A percentile compares a stretch with the other conserved stretches of the same genome.
These are phyloP conservation scores for Rynchops niger DNA, from an alignment of 2,113 vertebrate genomes.

Conservation along the genomic window DNA sequence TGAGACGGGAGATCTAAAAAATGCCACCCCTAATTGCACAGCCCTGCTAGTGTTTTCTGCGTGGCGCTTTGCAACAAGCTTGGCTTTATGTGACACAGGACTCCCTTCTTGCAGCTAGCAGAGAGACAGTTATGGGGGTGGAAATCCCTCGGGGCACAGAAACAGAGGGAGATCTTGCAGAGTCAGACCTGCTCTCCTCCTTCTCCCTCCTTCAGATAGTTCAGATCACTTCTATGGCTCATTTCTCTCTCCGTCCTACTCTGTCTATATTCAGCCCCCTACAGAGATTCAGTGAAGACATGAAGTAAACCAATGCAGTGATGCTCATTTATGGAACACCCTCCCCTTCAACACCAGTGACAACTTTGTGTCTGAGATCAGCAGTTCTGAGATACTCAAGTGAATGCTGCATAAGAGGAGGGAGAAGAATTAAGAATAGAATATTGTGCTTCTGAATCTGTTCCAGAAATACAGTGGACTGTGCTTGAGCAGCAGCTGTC, in stretches of 20 bases:
- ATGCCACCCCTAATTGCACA: not conserved
- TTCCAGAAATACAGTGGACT: slow-evolving; percentile 18
- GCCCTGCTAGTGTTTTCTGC: not conserved
- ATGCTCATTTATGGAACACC: slow-evolving; percentile 15
- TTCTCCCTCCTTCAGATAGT: not conserved
- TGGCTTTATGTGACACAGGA: not conserved
- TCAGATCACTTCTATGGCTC: not conserved
- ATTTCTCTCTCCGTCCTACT: not conserved
- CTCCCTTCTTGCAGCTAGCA: not conserved
- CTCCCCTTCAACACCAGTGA: not conserved
- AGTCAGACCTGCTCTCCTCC: not conserved
- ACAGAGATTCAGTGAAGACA: not conserved
- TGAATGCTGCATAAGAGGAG: not conserved
- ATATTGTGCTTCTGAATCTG: not conserved
- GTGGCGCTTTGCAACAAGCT: not conserved
- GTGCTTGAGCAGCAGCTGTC: not conserved
- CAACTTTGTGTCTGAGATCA: slow-evolving; percentile 18
- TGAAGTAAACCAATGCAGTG: slow-evolving; percentile 1
- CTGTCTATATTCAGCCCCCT: not conserved
- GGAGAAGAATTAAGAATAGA: not conserved
- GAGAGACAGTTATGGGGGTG: not conserved
- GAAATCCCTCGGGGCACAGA: not conserved
- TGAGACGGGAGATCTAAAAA: not conserved
- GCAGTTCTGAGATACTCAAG: slow-evolving; percentile 1
- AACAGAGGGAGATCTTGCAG: not conserved